These are phyloP conservation scores for Girardia tigrina DNA, from an alignment of 2,888 invertebrate species.

Conservation along the genomic window DNA sequence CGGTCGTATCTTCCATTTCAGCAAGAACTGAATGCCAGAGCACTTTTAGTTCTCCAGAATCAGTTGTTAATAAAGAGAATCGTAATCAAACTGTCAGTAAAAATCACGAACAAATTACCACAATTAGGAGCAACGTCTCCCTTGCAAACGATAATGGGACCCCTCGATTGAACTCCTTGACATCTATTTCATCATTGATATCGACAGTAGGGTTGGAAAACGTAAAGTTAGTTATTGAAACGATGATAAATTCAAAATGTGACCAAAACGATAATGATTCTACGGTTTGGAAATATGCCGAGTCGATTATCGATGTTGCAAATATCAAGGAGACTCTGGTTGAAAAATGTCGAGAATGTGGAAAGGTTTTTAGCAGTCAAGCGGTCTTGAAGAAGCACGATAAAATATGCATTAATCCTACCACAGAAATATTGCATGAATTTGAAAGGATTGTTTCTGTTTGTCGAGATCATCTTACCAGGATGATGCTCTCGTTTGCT, in stretches of 20 bases:
- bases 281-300: constrained; percentile 5
- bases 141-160: not conserved
- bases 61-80: constrained; percentile 6
- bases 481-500: not conserved
- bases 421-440: not conserved
- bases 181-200: not conserved
- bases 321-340: not conserved
- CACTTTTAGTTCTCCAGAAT: not conserved
- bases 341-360: constrained; percentile 1
- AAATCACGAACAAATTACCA: not conserved
- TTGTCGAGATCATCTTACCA: not conserved
- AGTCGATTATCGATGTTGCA: not conserved
- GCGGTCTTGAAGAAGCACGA: not conserved
- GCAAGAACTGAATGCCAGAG: not conserved
- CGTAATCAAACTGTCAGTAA: not conserved
- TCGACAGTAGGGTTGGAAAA: not conserved
- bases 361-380: constrained; percentile 4
- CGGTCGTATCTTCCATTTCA: not conserved
- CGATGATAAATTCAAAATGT: constrained; percentile 5
- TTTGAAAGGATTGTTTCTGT: constrained; percentile 9
- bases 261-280: constrained; percentile 8
- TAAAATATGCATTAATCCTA: not conserved
- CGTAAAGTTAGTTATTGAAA: not conserved
- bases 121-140: not conserved
- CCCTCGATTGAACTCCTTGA: not conserved